phyloP scores from a whole-genome alignment of 2,888 invertebrate species.

The Mesochorus sp. region DNA sequence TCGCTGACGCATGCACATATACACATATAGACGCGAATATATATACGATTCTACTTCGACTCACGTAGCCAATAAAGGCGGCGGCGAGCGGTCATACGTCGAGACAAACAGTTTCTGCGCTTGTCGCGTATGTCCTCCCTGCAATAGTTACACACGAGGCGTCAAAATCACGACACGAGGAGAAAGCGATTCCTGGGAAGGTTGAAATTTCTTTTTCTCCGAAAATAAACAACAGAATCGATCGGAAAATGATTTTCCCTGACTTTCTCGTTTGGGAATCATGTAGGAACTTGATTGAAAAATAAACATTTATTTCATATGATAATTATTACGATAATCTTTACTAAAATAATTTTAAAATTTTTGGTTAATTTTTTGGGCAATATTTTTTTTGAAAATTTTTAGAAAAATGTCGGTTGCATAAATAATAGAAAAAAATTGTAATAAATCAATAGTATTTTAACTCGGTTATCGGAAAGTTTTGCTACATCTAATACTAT shows the following conservation, averaged over 20 bases:
- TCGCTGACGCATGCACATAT: background rate
- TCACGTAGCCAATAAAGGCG: conserved; percentile 57
- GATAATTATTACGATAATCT: no score
- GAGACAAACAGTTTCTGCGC: conserved; percentile 37
- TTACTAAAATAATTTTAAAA: no score
- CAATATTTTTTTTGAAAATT: no score
- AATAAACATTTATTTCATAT: no score
- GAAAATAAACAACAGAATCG: conserved; percentile 26
- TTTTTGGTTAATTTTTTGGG: no score
- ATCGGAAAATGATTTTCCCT: background rate
- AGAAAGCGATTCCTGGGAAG: conserved; percentile 41
- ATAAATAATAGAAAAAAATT: no score
- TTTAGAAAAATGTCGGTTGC: no score
- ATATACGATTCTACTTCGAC: conserved; percentile 51
- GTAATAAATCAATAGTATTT: no score
- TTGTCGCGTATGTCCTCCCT: conserved; percentile 11
- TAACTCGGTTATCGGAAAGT: no score
- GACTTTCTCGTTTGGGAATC: background rate
- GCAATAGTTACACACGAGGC: conserved; percentile 24
- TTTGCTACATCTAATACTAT: no score
- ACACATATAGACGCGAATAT: background rate
- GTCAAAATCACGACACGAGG: conserved; percentile 45
- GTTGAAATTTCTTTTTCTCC: conserved; percentile 45
- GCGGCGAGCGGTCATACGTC: conserved; percentile 32
- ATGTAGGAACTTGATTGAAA: no score